Conservation (phyloP, 1,140 invertebrate genomes). For the Platyura marginata region DNA sequence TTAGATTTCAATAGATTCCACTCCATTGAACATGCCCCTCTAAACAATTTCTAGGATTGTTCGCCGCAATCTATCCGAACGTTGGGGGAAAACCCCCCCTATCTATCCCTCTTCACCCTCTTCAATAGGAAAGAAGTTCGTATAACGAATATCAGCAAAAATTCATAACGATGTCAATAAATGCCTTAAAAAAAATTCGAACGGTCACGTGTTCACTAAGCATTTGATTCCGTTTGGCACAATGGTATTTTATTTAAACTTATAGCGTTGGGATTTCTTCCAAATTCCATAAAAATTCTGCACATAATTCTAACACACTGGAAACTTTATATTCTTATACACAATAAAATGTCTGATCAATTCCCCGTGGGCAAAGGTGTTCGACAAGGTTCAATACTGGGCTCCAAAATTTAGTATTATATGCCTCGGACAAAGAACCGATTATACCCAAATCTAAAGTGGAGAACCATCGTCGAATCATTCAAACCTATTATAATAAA, state of each 20-base stretch:
- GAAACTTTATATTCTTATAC: slow-evolving; percentile 7
- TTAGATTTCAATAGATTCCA: too few species aligned
- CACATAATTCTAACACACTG: slow-evolving; percentile 6
- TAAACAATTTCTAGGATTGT: too few species aligned
- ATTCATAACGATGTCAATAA: too few species aligned
- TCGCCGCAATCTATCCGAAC: too few species aligned
- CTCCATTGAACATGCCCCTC: too few species aligned
- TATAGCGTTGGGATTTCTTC: neutral
- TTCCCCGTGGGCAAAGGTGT: slow-evolving; percentile 10
- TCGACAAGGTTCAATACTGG: slow-evolving; percentile 13
- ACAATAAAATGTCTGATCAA: slow-evolving; percentile 3
- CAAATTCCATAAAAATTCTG: slow-evolving; percentile 9
- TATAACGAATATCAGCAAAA: too few species aligned
- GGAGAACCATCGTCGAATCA: neutral
- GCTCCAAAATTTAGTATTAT: slow-evolving; percentile 11
- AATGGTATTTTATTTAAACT: slow-evolving; percentile 10
- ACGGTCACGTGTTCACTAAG: slow-evolving; percentile 7
- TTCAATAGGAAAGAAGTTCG: too few species aligned
- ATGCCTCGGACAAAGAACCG: slow-evolving; percentile 3
- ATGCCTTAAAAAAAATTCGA: too few species aligned
- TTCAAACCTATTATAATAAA: neutral
- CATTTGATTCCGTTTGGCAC: slow-evolving; percentile 15
- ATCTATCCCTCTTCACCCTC: too few species aligned
- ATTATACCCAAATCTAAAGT: neutral
- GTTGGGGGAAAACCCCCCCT: too few species aligned